Evolutionary conservation across 92 coral and sea anemone species (phyloP).

Genomic region (Nematostella vectensis): DNA sequence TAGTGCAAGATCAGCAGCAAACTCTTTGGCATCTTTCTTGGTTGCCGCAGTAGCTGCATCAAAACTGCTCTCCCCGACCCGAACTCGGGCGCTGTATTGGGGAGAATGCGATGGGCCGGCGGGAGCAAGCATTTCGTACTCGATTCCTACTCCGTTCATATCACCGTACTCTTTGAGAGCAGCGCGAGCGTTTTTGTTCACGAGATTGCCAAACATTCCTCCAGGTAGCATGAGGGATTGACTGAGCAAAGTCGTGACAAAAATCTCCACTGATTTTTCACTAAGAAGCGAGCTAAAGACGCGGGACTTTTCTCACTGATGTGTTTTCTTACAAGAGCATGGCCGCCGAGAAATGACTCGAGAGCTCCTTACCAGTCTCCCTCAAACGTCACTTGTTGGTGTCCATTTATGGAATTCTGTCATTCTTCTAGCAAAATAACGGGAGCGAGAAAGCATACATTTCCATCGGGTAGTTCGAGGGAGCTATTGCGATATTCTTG

Average conservation of each 20-base stretch:
- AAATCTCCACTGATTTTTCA: conserved; percentile 44
- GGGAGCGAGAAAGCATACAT: too few species aligned
- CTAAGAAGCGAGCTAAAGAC: conserved; percentile 39
- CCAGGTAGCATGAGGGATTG: conserved; percentile 52
- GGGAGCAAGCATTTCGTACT: conserved; percentile 32
- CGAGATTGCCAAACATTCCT: conserved; percentile 77
- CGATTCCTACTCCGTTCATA: conserved; percentile 35
- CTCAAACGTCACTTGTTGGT: conserved; percentile 29
- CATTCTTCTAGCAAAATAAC: too few species aligned
- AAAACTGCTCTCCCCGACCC: conserved; percentile 53
- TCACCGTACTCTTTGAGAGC: conserved; percentile 88
- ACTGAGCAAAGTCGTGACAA: conserved; percentile 64
- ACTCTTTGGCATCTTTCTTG: conserved; percentile 79
- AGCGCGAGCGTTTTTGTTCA: conserved; percentile 76
- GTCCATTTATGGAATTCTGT: too few species aligned
- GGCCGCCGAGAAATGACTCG: conserved; percentile 12
- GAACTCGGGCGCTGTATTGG: conserved; percentile 47
- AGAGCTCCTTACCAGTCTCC: conserved; percentile 2
- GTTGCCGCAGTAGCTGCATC: conserved; percentile 51
- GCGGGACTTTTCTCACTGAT: not conserved
- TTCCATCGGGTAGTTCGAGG: too few species aligned
- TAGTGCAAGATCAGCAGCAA: conserved; percentile 77
- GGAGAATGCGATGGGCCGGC: conserved; percentile 19
- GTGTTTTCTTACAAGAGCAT: conserved; percentile 7
- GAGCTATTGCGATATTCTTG: too few species aligned